These are phyloP conservation scores for Disparrhopalites patrizii DNA, from an alignment of 2,888 invertebrate species.

Conservation along the genomic window DNA sequence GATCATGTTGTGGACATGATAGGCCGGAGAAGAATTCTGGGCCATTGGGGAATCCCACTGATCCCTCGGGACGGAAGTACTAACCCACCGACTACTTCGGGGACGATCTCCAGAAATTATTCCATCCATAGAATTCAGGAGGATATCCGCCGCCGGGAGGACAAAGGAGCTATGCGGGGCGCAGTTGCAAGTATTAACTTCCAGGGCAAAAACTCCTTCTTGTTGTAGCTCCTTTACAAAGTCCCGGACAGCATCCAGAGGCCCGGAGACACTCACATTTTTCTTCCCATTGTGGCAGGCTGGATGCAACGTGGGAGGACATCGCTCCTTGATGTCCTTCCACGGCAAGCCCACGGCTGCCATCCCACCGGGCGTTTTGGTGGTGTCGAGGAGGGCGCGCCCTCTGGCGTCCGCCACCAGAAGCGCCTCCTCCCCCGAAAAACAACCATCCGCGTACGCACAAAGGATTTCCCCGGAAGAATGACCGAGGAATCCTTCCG, in stretches of 20 bases:
- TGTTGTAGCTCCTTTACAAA: constrained; percentile 66
- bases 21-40: background rate
- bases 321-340: constrained; percentile 62
- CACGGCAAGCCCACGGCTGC: constrained; percentile 55
- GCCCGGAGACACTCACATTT: constrained; percentile 90
- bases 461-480: constrained; percentile 93
- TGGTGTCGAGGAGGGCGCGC: constrained; percentile 47
- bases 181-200: constrained; percentile 77
- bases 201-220: constrained; percentile 74
- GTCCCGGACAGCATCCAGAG: constrained; percentile 62
- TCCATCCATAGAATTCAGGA: background rate
- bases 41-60: constrained; percentile 49
- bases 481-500: constrained; percentile 77
- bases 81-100: background rate
- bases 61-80: background rate
- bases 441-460: constrained; percentile 89
- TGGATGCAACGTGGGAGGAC: constrained; percentile 74
- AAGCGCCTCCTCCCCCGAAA: constrained; percentile 82
- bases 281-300: constrained; percentile 94
- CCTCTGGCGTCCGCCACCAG: constrained; percentile 72
- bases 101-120: background rate
- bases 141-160: constrained; percentile 40
- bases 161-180: constrained; percentile 67
- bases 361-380: constrained; percentile 51
- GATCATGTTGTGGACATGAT: background rate